phyloP scores from a whole-genome alignment of 2,797 vertebrate species.

The Fratercula arctica region DNA sequence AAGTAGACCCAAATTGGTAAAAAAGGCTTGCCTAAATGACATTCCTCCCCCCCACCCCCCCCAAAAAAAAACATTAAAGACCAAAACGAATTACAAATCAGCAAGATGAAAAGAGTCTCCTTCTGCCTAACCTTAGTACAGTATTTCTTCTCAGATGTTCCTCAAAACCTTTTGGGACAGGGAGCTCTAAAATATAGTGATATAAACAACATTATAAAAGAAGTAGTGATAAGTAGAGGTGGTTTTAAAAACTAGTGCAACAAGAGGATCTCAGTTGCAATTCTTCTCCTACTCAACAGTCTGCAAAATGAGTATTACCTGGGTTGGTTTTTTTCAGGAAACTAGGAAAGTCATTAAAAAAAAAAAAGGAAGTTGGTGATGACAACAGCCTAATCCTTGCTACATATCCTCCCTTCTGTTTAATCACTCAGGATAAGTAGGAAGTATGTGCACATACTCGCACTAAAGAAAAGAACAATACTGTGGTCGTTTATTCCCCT shows the following conservation, averaged over 20 bases:
- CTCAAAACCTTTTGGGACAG: neutral
- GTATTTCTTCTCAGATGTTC: neutral
- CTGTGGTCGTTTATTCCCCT: neutral
- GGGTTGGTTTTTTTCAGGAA: neutral
- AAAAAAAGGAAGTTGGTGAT: neutral
- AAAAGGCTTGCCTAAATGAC: neutral
- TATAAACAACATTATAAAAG: neutral
- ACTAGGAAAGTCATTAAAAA: neutral
- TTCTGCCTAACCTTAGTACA: neutral
- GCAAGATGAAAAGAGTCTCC: neutral
- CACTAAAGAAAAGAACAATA: neutral
- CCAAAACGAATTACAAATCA: neutral
- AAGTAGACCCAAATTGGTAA: neutral
- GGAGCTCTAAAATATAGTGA: neutral
- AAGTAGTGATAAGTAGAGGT: neutral
- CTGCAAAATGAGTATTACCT: neutral
- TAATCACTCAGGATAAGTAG: neutral
- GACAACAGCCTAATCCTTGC: neutral
- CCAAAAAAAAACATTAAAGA: neutral
- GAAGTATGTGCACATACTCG: neutral
- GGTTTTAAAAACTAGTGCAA: neutral
- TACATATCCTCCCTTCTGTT: neutral
- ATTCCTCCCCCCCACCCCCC: neutral
- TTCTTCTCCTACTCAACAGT: neutral
- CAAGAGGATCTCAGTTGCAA: neutral